Evolutionary conservation across 2,888 invertebrate genomes (phyloP).

Genomic region (Panzeria rudis): DNA sequence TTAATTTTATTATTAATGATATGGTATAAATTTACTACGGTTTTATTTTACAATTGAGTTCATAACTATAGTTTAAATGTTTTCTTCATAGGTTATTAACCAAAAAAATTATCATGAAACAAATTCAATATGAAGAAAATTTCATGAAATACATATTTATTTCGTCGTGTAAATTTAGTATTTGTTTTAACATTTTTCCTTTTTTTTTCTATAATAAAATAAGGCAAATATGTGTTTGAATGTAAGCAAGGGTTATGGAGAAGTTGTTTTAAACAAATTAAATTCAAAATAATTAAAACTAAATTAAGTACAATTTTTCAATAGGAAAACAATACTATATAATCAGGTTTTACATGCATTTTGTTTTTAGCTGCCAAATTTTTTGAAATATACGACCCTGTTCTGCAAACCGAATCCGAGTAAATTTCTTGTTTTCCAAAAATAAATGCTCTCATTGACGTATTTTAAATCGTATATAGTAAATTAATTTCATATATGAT

Average conservation of each 20-base stretch:
- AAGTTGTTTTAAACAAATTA: conserved; percentile 14
- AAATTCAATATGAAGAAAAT: conserved; percentile 38
- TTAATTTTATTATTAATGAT: conserved; percentile 57
- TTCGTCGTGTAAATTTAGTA: too few relatives aligned
- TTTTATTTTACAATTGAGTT: conserved; percentile 25
- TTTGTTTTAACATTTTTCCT: too few relatives aligned
- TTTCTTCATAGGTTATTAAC: conserved; percentile 22
- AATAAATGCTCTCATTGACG: too few relatives aligned
- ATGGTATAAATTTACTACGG: conserved; percentile 65
- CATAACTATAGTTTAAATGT: conserved; percentile 1
- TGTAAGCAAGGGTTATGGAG: background rate
- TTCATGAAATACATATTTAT: too few relatives aligned
- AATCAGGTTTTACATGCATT: conserved; percentile 14
- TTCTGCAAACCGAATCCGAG: too few relatives aligned
- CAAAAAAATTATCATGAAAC: conserved; percentile 20
- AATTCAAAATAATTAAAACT: conserved; percentile 45
- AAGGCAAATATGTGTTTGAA: conserved; percentile 50
- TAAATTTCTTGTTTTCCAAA: too few relatives aligned
- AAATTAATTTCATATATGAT: too few relatives aligned
- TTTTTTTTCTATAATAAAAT: conserved; percentile 47
- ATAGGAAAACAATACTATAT: conserved; percentile 56
- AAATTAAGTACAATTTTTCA: conserved; percentile 67
- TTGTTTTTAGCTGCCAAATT: conserved; percentile 1
- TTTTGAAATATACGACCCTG: too few relatives aligned
- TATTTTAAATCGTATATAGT: too few relatives aligned